A percentile compares a stretch with the other conserved stretches of the same genome.
Evolutionary conservation across 2,888 invertebrate species (phyloP).

Genomic region (Hipparchia semele): DNA sequence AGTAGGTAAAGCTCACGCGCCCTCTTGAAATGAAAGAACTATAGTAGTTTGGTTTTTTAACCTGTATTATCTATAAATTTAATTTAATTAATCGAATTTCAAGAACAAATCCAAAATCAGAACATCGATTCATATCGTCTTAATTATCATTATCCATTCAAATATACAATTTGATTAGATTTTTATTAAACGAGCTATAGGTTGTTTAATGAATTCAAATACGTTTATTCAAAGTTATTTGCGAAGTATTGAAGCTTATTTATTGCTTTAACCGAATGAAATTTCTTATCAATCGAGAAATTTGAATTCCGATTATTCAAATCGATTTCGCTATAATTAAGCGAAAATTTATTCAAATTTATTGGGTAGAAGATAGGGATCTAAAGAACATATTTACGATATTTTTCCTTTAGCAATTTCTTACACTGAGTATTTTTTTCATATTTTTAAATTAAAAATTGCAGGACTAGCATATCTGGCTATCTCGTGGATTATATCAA

Average conservation of each 20-base stretch:
- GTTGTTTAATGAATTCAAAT: constrained; percentile 35
- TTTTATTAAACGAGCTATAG: constrained; percentile 21
- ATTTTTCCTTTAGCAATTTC: neutral
- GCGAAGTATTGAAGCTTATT: constrained; percentile 30
- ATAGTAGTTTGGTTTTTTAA: too few relatives aligned
- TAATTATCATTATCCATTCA: constrained; percentile 7
- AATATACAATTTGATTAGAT: neutral
- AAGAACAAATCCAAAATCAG: neutral
- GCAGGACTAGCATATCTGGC: too few relatives aligned
- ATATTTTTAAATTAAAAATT: neutral
- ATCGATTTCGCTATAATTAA: constrained; percentile 32
- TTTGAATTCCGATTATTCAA: constrained; percentile 28
- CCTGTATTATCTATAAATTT: too few relatives aligned
- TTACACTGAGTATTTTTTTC: too few relatives aligned
- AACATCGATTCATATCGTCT: neutral
- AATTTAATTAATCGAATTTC: too few relatives aligned
- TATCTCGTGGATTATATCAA: too few relatives aligned
- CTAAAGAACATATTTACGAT: neutral
- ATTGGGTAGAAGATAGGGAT: neutral
- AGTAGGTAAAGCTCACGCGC: too few relatives aligned
- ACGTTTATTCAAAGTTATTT: constrained; percentile 30
- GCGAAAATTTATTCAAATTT: constrained; percentile 30
- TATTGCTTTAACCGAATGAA: constrained; percentile 32
- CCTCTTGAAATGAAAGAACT: too few relatives aligned
- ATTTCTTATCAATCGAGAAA: constrained; percentile 29